A percentile compares a stretch with the other conserved stretches of the same genome.
phyloP scores from a whole-genome alignment of 2,888 invertebrate genomes.

The Dastarcus helophoroides region DNA sequence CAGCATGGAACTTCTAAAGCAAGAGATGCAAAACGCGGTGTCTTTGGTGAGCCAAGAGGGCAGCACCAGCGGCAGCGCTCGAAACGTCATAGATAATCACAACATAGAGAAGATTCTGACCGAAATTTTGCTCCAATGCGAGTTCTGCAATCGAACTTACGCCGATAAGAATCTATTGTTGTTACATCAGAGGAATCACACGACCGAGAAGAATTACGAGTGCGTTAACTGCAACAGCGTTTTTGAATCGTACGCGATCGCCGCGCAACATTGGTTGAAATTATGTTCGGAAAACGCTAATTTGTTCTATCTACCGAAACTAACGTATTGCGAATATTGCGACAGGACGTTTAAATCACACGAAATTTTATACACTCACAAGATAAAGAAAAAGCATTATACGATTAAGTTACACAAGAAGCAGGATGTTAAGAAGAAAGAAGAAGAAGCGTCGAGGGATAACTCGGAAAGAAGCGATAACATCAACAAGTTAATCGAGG shows the following conservation, averaged over 20 bases:
- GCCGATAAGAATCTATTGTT: slow-evolving; percentile 40
- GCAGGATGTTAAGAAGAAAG: slow-evolving; percentile 9
- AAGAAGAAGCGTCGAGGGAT: slow-evolving; percentile 2
- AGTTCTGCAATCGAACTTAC: slow-evolving; percentile 49
- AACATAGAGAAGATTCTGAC: slow-evolving; percentile 32
- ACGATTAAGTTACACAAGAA: slow-evolving; percentile 32
- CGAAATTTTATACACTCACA: slow-evolving; percentile 45
- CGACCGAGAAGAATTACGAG: slow-evolving; percentile 37
- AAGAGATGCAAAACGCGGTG: slow-evolving; percentile 8
- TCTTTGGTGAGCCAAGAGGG: slow-evolving; percentile 6
- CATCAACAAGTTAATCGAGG: slow-evolving; percentile 32
- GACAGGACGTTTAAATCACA: slow-evolving; percentile 41
- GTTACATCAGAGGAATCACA: slow-evolving; percentile 36
- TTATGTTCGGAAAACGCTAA: slow-evolving; percentile 37
- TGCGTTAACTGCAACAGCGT: slow-evolving; percentile 37
- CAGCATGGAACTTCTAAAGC: slow-evolving; percentile 7
- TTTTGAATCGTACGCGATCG: slow-evolving; percentile 42
- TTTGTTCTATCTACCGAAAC: slow-evolving; percentile 37
- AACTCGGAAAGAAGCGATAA: slow-evolving; percentile 23
- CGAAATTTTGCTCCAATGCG: slow-evolving; percentile 44
- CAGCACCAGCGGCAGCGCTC: slow-evolving; percentile 6
- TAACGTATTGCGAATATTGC: slow-evolving; percentile 39
- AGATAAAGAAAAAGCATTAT: slow-evolving; percentile 42
- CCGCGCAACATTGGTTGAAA: slow-evolving; percentile 44
- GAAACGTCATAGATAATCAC: slow-evolving; percentile 13